A percentile compares a stretch with the other conserved stretches of the same genome.
Evolutionary conservation across 2,888 invertebrate species (phyloP).

Genomic region (Apoda limacodes): DNA sequence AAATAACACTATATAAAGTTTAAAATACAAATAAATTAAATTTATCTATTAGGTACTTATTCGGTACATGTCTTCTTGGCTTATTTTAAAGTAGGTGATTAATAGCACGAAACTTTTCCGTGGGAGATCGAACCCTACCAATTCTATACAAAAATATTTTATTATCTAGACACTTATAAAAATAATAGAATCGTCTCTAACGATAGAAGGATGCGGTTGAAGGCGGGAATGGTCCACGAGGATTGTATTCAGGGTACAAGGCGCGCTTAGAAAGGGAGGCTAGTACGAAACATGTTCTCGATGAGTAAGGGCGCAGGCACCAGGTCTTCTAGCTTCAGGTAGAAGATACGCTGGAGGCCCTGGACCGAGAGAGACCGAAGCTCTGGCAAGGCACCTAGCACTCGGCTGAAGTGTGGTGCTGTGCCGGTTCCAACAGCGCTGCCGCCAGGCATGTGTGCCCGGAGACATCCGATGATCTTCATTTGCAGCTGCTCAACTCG

Average conservation of each 20-base stretch:
- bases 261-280: constrained; percentile 85
- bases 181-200: constrained; percentile 61
- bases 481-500: constrained; percentile 95
- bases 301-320: constrained; percentile 93
- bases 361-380: constrained; percentile 92
- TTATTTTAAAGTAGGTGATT: constrained; percentile 35
- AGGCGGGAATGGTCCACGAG: constrained; percentile 61
- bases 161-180: constrained; percentile 60
- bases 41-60: constrained; percentile 33
- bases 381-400: constrained; percentile 93
- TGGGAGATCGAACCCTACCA: constrained; percentile 52
- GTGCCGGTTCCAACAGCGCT: constrained; percentile 90
- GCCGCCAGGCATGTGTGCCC: constrained; percentile 94
- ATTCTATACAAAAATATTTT: constrained; percentile 63
- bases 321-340: constrained; percentile 91
- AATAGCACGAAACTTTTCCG: constrained; percentile 56
- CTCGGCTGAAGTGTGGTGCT: constrained; percentile 93
- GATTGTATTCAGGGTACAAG: constrained; percentile 14
- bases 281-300: constrained; percentile 95
- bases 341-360: constrained; percentile 94
- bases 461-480: constrained; percentile 94
- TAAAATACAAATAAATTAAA: constrained; percentile 62
- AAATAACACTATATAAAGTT: too few relatives aligned
- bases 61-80: constrained; percentile 16
- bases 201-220: constrained; percentile 44